Percentiles rank a stretch among this genome's conserved stretches.
phyloP scores from a whole-genome alignment of 2,113 vertebrate genomes.

The Mesembrinibis cayennensis region DNA sequence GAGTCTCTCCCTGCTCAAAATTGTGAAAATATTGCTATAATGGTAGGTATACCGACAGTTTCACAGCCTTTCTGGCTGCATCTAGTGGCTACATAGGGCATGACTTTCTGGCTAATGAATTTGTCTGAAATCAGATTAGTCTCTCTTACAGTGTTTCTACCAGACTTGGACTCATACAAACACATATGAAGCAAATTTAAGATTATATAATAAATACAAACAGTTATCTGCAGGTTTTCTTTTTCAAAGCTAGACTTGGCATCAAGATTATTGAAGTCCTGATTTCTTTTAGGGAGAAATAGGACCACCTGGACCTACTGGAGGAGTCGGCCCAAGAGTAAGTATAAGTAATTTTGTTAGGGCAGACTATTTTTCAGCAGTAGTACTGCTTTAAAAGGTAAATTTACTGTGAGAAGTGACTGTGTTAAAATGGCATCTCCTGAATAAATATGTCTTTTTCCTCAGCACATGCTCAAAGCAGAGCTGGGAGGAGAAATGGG shows the following conservation, averaged over 20 bases:
- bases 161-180: neutral
- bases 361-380: neutral
- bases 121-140: neutral
- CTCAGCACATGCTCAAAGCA: neutral
- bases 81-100: neutral
- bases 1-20: neutral
- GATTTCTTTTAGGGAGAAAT: conserved; percentile 86
- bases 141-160: neutral
- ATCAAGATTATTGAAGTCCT: neutral
- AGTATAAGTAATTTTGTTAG: conserved; percentile 54
- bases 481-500: neutral
- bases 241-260: neutral
- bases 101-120: neutral
- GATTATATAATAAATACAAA: neutral
- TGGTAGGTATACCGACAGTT: neutral
- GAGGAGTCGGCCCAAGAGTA: conserved; percentile 85
- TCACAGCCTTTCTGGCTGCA: neutral
- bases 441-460: neutral
- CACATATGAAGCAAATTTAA: neutral
- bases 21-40: neutral
- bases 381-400: neutral
- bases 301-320: conserved; percentile 86
- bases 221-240: neutral
- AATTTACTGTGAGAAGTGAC: neutral
- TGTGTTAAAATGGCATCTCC: neutral